A percentile compares a stretch with the other conserved stretches of the same genome.
Conservation (phyloP, 2,113 vertebrate genomes). For the Psophia crepitans region DNA sequence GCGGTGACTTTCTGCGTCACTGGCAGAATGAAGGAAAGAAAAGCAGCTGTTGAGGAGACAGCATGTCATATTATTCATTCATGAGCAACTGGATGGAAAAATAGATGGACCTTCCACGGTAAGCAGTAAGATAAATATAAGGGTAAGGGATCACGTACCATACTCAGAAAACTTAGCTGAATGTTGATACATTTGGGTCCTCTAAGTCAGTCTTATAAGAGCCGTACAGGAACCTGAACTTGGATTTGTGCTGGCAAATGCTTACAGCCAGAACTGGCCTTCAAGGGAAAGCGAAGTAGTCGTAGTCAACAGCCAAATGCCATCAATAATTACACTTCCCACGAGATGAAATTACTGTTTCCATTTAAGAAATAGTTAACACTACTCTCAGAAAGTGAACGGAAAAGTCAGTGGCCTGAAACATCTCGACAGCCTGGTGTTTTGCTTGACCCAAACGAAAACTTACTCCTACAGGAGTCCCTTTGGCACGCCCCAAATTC, state of each 20-base stretch:
- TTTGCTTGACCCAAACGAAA: background rate
- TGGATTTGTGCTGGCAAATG: background rate
- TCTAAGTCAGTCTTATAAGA: background rate
- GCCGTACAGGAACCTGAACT: background rate
- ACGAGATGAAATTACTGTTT: background rate
- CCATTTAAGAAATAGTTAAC: background rate
- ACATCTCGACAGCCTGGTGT: background rate
- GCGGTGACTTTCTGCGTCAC: background rate
- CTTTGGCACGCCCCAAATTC: background rate
- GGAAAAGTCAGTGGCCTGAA: background rate
- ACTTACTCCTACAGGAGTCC: background rate
- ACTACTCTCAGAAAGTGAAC: background rate
- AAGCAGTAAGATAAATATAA: background rate
- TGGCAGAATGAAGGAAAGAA: background rate
- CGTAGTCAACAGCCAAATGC: background rate
- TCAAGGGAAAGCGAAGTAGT: background rate
- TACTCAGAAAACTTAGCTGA: background rate
- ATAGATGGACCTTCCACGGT: background rate
- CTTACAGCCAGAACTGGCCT: background rate
- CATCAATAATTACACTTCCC: background rate
- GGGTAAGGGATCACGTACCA: background rate
- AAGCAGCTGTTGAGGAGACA: slow-evolving; percentile 24
- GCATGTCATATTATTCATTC: background rate
- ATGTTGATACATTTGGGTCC: too few species aligned
- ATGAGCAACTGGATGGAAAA: slow-evolving; percentile 3